Base-by-base conservation (phyloP, 2,888 invertebrate genomes). In the Torymus tubicola region DNA sequence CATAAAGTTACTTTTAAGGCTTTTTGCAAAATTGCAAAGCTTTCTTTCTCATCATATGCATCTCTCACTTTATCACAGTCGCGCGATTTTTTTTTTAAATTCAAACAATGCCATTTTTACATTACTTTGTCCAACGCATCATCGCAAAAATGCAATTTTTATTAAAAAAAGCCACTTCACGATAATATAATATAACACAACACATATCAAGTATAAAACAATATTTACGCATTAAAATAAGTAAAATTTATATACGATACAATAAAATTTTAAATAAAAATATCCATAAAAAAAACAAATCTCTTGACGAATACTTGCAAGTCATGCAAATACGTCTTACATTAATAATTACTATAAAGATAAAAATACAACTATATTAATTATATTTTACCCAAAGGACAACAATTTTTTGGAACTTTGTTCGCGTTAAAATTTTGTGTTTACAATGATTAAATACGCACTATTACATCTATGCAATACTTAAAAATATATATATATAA, bases 51-150 rank as follows among this genome's bases (percentile, higher is more conserved):
- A 64, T 67, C 61, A 60, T 60, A 31, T 65, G 58, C 58, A 64
- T 79, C 16, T 76, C 50, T 76, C 18, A 61, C 14, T 72, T 80
- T 80, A 80, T 80, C 80, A 80, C 80, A 80, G 80, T 60, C 68
- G 67, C 53, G 71, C 76, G 16, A 60, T 63, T 61, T 73, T 57
- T 61, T 73, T 57, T 11, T 76, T 24, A n/a, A 76, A 75, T 24
- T 76, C 57, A 31, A 73, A 75, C 58, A 67, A 14, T 67, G 42
- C 8, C 42, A 42, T 72, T 72, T 21, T n/a, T 24, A 61, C 21
- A 64, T 70, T 57, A 21, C 53, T 58, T 68, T 10, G 53, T 72
- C 16, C 10, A 13, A 21, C 14, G 12, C 50, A n/a, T 55, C 52
- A 60, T 52, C 67, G 12, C 52, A 67, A 70, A 76, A 77, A 76